These are phyloP conservation scores for Blera fallax DNA, from an alignment of 2,888 invertebrate genomes.

Conservation along the genomic window DNA sequence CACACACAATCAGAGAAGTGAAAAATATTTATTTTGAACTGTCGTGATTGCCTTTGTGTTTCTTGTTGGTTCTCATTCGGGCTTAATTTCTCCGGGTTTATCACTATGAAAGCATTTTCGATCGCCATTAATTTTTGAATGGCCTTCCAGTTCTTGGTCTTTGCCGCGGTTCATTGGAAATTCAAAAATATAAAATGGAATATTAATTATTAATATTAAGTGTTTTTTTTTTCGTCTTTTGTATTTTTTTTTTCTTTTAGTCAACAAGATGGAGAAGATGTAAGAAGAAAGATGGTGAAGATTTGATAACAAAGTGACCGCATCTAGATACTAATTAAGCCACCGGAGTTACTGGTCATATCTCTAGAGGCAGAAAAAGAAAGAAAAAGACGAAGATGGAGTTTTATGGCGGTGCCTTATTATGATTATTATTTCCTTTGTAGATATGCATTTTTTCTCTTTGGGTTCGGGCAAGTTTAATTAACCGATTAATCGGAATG, in stretches of 20 bases:
- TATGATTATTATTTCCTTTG: constrained; percentile 55
- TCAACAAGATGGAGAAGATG: constrained; percentile 39
- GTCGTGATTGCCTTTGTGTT: constrained; percentile 22
- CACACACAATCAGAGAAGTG: neutral
- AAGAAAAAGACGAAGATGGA: constrained; percentile 8
- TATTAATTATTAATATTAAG: constrained; percentile 68
- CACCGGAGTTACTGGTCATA: constrained; percentile 65
- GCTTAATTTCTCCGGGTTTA: constrained; percentile 46
- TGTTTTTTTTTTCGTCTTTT: neutral
- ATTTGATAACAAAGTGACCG: constrained; percentile 69
- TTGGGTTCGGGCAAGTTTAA: constrained; percentile 36
- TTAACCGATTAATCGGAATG: constrained; percentile 70
- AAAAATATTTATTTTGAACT: constrained; percentile 33
- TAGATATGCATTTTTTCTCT: constrained; percentile 38
- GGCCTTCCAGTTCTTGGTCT: constrained; percentile 16
- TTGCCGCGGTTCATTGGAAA: constrained; percentile 26
- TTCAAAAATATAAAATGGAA: constrained; percentile 61
- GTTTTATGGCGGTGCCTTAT: constrained; percentile 67
- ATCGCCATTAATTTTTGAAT: constrained; percentile 45
- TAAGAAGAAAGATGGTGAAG: constrained; percentile 63
- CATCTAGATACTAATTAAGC: constrained; percentile 70
- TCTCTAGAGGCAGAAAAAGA: constrained; percentile 2
- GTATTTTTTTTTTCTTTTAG: neutral
- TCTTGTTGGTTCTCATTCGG: neutral
- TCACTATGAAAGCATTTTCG: constrained; percentile 62